Base-by-base conservation (phyloP, 2,113 vertebrate species). In the Thalassarche chlororhynchos region DNA sequence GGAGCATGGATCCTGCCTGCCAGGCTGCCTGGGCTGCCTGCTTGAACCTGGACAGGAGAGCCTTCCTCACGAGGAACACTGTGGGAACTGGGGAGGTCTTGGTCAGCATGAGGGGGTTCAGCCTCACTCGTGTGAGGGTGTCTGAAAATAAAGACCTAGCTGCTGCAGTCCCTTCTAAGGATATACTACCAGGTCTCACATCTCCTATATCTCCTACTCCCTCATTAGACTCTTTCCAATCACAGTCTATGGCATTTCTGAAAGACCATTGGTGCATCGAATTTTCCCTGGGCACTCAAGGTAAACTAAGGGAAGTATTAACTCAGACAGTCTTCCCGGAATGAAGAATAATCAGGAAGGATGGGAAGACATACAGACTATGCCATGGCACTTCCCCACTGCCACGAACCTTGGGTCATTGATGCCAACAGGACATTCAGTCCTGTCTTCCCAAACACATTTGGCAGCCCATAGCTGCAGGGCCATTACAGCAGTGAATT, bases 41-140 rank as follows among this genome's bases (percentile, higher is more conserved):
- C 14, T 75, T 68, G 47, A 79, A 44, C 10, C 4, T n/a, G 13
- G 15, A 70, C 15, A 77, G 57, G 32, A 66, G 11, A 69, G 25
- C 13, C 29, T 54, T 81, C 44, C 36, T n/a, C 47, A 31, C 0
- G 0, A 61, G 25, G 29, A 85, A 0, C 11, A 51, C 17, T 20
- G 14, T 17, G 34, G 51, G 79, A 94, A 66, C 0, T 51, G 32
- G 10, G 14, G 19, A 66, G 29, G 17, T 78, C 49, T 88, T 19
- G 17, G 32, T 68, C 31, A 90, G 44, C 54, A 14, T 10, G 28
- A 64, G 60, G 9, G 16, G 14, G 5, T 32, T 64, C n/a, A 31
- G 19, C 12, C 34, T 92, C 28, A 71, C 64, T 3, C 8, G 0
- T 24, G 26, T 57, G 12, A 77, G 17, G 11, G 17, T 71, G 18